phyloP scores from a whole-genome alignment of 2,797 vertebrate species.

The Chaetophractus vellerosus region DNA sequence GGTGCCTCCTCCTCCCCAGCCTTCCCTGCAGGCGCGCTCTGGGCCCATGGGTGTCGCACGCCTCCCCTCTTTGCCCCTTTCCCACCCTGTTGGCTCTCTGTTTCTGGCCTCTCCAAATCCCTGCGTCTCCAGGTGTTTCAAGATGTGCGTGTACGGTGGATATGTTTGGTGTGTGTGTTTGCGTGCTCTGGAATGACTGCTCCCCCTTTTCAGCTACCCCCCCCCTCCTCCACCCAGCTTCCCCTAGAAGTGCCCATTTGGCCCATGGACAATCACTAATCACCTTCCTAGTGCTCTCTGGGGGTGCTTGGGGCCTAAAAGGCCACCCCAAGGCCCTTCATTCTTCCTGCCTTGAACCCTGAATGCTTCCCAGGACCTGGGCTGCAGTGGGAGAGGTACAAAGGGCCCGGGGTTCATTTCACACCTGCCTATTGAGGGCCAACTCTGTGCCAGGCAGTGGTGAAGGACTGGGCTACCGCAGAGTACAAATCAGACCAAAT shows the following conservation, averaged over 20 bases:
- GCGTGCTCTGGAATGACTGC: background rate
- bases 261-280: background rate
- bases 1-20: too few relatives aligned
- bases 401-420: background rate
- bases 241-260: background rate
- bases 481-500: background rate
- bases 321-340: background rate
- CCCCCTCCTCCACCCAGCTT: background rate
- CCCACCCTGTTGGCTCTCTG: background rate
- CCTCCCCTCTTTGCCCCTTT: background rate
- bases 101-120: background rate
- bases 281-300: background rate
- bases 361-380: background rate
- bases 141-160: background rate
- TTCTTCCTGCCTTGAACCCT: background rate
- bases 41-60: background rate
- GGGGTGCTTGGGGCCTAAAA: background rate
- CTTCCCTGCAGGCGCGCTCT: background rate
- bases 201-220: background rate
- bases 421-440: fast-evolving
- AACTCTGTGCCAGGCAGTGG: too few relatives aligned
- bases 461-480: background rate
- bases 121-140: background rate
- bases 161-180: fast-evolving
- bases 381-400: background rate